These are phyloP conservation scores for Hymenopus coronatus DNA, from an alignment of 2,888 invertebrate species.

Conservation along the genomic window DNA sequence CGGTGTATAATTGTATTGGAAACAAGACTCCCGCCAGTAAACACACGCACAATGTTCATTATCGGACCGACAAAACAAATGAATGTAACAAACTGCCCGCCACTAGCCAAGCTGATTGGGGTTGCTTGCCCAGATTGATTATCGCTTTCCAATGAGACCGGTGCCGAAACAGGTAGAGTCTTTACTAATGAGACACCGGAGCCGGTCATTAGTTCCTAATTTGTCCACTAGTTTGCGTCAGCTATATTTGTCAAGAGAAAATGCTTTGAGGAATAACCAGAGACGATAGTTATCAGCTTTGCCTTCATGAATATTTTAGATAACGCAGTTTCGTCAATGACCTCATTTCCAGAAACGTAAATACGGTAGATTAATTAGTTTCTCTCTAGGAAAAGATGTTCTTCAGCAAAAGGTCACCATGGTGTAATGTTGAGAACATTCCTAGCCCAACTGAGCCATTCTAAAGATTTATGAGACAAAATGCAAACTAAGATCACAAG, in stretches of 20 bases:
- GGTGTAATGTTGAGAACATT: too few species aligned
- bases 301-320: background rate
- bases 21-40: background rate
- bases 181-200: background rate
- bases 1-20: background rate
- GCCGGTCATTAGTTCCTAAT: background rate
- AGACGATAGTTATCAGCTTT: background rate
- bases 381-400: too few species aligned
- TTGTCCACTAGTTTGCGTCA: background rate
- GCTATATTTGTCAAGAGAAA: background rate
- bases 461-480: too few species aligned
- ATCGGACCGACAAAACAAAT: background rate
- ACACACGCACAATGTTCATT: background rate
- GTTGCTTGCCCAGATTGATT: background rate
- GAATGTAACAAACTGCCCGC: background rate
- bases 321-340: background rate
- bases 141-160: background rate
- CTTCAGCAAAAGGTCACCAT: too few species aligned
- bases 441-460: too few species aligned
- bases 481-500: too few species aligned
- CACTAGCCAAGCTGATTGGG: background rate
- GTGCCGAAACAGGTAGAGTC: background rate
- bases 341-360: background rate
- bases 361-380: too few species aligned
- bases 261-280: background rate